Percentiles rank a stretch among this genome's conserved stretches.
Conservation (phyloP, 2,797 vertebrate genomes). For the Mallotus villosus region DNA sequence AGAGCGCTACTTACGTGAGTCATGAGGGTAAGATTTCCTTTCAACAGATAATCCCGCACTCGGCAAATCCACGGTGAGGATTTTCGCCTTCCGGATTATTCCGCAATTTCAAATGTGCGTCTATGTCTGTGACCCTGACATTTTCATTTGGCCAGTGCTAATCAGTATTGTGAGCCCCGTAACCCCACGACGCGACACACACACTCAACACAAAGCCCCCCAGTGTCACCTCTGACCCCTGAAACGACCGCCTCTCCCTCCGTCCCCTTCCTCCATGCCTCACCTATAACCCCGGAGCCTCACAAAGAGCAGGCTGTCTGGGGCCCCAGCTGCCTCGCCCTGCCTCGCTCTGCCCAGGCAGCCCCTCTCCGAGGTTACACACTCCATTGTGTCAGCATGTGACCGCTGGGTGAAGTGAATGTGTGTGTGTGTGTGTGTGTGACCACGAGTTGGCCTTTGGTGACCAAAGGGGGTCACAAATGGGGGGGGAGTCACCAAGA, state of each 20-base stretch:
- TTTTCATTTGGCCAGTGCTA: no score
- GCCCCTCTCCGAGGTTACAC: not conserved
- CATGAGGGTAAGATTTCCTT: not conserved
- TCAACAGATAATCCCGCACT: no score
- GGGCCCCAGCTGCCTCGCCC: not conserved
- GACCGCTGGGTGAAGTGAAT: not conserved
- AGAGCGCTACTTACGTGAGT: not conserved
- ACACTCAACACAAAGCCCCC: no score
- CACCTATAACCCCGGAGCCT: not conserved
- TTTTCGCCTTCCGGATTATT: no score
- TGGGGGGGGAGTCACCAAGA: not conserved
- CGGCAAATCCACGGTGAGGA: no score
- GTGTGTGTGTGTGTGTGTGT: constrained; percentile 1
- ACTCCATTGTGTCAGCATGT: constrained; percentile 8
- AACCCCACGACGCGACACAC: no score
- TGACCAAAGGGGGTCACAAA: not conserved
- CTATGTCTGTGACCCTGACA: no score
- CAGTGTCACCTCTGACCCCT: not conserved
- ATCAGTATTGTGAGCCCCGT: no score
- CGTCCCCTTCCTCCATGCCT: not conserved
- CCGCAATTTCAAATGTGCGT: no score
- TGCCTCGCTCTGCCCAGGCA: not conserved
- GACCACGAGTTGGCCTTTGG: not conserved
- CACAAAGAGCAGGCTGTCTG: constrained; percentile 5
- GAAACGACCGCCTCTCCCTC: not conserved